phyloP scores from a whole-genome alignment of 1,140 invertebrate species.

The Diabrotica undecimpunctata region DNA sequence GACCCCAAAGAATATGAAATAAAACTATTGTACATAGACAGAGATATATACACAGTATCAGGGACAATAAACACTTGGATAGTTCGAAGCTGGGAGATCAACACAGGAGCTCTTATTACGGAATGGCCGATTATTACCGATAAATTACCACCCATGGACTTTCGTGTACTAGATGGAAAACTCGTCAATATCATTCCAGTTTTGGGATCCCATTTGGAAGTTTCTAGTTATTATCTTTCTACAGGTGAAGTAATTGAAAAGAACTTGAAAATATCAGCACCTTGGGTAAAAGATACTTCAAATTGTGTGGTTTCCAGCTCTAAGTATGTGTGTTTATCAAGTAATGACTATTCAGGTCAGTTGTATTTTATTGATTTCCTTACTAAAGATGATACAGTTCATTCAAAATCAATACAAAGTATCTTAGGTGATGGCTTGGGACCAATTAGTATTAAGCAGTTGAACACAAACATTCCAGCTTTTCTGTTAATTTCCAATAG shows the following conservation, averaged over 20 bases:
- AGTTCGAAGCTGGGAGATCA: conserved; percentile 73
- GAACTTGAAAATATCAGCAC: conserved; percentile 58
- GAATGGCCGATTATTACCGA: conserved; percentile 58
- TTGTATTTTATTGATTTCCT: conserved; percentile 40
- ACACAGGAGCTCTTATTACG: conserved; percentile 60
- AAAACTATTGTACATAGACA: conserved; percentile 57
- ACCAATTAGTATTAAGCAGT: conserved; percentile 25
- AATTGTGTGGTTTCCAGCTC: conserved; percentile 63
- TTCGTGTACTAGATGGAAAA: conserved; percentile 50
- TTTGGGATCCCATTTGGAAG: conserved; percentile 64
- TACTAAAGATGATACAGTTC: conserved; percentile 26
- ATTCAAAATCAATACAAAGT: conserved; percentile 29
- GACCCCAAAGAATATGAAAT: conserved; percentile 58
- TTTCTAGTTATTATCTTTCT: conserved; percentile 63
- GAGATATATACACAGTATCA: conserved; percentile 68
- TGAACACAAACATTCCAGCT: conserved; percentile 27
- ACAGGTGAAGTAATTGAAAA: conserved; percentile 60
- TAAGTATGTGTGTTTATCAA: conserved; percentile 60
- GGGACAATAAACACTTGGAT: conserved; percentile 64
- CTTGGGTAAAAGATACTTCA: conserved; percentile 57
- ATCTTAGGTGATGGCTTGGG: conserved; percentile 22
- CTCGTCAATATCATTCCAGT: conserved; percentile 65
- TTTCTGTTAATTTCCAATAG: conserved; percentile 38
- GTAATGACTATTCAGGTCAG: conserved; percentile 42
- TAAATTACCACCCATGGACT: conserved; percentile 44